Conservation (phyloP, 2,797 vertebrate genomes). For the Epinephelus malabaricus region DNA sequence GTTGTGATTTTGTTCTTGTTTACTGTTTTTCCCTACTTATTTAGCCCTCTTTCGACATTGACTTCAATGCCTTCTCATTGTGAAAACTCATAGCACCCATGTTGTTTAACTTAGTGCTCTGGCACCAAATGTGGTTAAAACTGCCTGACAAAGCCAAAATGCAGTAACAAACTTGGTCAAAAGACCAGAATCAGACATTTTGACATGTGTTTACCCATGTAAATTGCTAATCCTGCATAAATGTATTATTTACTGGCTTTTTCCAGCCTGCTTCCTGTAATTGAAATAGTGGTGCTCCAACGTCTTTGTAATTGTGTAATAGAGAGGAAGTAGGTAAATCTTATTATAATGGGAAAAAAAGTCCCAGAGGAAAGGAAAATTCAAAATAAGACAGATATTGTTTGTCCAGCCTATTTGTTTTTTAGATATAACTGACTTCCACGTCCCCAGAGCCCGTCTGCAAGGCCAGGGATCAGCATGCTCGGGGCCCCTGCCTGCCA, state of each 20-base stretch:
- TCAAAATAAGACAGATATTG: no score
- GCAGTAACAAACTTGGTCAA: not conserved
- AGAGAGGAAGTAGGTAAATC: not conserved
- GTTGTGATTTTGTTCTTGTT: conserved; percentile 28
- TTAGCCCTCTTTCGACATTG: conserved; percentile 25
- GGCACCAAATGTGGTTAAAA: not conserved
- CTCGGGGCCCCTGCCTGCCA: no score
- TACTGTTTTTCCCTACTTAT: conserved; percentile 16
- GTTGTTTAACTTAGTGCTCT: not conserved
- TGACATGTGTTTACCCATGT: not conserved
- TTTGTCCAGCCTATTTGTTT: no score
- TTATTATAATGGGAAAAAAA: not conserved
- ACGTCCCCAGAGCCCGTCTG: no score
- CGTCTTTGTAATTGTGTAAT: not conserved
- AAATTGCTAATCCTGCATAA: not conserved
- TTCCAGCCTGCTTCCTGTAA: not conserved
- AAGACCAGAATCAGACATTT: not conserved
- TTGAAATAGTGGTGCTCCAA: not conserved
- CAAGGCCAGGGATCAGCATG: no score
- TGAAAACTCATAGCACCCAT: conserved; percentile 6
- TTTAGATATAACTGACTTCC: no score
- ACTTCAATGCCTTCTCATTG: conserved; percentile 10
- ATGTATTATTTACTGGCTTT: not conserved
- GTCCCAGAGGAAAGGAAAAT: not conserved
- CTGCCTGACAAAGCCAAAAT: conserved; percentile 2